These are phyloP conservation scores for Calephelis virginiensis DNA, from an alignment of 1,140 invertebrate genomes.

Conservation along the genomic window DNA sequence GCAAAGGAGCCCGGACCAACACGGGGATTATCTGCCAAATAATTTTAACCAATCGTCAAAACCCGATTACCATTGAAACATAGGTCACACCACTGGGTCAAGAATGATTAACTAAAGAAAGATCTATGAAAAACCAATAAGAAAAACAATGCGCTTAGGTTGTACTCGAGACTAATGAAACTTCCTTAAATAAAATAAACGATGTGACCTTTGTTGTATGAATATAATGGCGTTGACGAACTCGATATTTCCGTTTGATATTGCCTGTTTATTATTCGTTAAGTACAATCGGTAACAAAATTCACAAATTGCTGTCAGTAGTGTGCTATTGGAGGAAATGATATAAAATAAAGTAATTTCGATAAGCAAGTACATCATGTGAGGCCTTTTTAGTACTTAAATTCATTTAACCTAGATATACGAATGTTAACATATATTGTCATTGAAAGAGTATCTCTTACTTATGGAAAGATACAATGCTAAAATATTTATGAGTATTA, in stretches of 20 bases:
- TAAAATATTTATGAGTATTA: no score
- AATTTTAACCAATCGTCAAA: neutral
- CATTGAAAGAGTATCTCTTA: neutral
- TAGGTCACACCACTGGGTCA: slow-evolving; percentile 6
- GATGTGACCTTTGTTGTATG: slow-evolving; percentile 65
- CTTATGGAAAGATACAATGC: no score
- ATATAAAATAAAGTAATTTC: slow-evolving; percentile 40
- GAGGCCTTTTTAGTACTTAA: slow-evolving; percentile 42
- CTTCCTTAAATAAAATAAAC: slow-evolving; percentile 56
- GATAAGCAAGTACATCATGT: slow-evolving; percentile 37
- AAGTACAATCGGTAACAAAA: slow-evolving; percentile 53
- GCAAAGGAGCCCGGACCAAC: no score
- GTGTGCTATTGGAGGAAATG: slow-evolving; percentile 31
- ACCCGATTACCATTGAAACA: neutral
- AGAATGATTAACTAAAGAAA: slow-evolving; percentile 6
- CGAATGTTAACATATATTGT: neutral
- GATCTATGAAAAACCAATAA: neutral
- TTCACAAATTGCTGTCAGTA: slow-evolving; percentile 33
- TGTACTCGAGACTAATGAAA: slow-evolving; percentile 39
- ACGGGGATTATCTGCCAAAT: no score
- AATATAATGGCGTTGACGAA: slow-evolving; percentile 66
- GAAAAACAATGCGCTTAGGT: slow-evolving; percentile 11
- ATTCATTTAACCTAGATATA: slow-evolving; percentile 46
- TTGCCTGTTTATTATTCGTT: slow-evolving; percentile 63
- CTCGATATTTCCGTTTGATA: slow-evolving; percentile 70